These are phyloP conservation scores for Anastatus disparis DNA, from an alignment of 1,140 invertebrate genomes.

Conservation along the genomic window DNA sequence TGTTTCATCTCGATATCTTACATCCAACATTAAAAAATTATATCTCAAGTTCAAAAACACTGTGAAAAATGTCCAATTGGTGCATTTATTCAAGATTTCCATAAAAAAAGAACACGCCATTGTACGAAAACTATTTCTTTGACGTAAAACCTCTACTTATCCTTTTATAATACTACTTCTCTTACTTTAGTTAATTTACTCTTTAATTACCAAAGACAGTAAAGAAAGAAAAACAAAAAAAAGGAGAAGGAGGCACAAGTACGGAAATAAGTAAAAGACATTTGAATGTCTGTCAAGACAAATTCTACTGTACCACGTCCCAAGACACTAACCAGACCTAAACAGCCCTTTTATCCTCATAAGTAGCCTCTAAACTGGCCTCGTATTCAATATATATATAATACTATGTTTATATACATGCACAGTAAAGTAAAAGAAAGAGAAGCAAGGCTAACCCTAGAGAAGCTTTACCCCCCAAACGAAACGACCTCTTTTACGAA, in stretches of 20 bases:
- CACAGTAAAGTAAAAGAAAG: neutral
- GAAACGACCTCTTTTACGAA: constrained; percentile 40
- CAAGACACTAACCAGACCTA: constrained; percentile 35
- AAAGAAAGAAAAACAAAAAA: no score
- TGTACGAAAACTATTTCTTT: no score
- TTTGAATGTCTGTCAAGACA: constrained; percentile 17
- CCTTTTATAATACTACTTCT: no score
- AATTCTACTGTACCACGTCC: constrained; percentile 30
- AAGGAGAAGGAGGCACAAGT: neutral
- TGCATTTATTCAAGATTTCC: no score
- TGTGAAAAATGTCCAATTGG: no score
- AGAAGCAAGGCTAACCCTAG: constrained; percentile 14
- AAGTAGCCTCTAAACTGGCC: constrained; percentile 36
- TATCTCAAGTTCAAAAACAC: no score
- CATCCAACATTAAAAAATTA: no score
- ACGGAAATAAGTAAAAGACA: neutral
- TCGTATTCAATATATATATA: neutral
- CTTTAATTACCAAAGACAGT: no score
- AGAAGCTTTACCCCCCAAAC: no score
- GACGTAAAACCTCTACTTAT: no score
- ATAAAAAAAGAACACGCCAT: no score
- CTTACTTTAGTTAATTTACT: constrained; percentile 7
- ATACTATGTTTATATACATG: neutral
- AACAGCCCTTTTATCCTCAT: constrained; percentile 35
- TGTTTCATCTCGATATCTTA: no score